These are phyloP conservation scores for Corythornis madagascariensis DNA, from an alignment of 2,113 vertebrate species.

Conservation along the genomic window DNA sequence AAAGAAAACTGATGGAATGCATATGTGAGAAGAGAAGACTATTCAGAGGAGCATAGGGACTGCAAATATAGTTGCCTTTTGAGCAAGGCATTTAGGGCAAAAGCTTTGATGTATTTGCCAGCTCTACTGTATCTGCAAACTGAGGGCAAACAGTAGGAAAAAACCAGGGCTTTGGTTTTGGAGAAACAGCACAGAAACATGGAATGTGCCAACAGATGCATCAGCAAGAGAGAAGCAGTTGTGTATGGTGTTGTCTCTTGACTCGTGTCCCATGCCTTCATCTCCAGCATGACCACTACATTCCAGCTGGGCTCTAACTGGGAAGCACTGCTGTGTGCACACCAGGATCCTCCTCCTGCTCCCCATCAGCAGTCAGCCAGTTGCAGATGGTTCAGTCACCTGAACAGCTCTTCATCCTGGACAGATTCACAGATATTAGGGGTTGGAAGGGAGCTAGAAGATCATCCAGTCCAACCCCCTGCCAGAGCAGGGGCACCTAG, in stretches of 20 bases:
- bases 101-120: neutral
- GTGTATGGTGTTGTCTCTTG: neutral
- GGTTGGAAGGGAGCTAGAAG: no score
- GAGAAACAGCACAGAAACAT: neutral
- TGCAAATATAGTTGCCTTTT: constrained; percentile 8
- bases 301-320: neutral
- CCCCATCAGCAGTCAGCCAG: neutral
- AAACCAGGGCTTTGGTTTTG: neutral
- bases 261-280: neutral
- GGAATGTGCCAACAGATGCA: neutral
- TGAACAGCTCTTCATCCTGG: no score
- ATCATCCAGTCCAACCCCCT: no score
- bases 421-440: neutral
- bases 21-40: neutral
- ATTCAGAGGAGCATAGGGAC: neutral
- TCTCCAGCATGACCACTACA: neutral
- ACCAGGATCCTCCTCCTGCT: neutral
- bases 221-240: neutral
- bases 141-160: neutral
- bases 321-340: neutral
- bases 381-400: no score
- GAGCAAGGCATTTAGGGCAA: neutral
- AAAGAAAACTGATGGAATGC: constrained; percentile 34
- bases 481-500: no score
- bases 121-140: neutral